A percentile compares a stretch with the other conserved stretches of the same genome.
Conservation (phyloP, 30 jellyfish, hydroid and myxozoan genomes). For the Catostylus mosaicus region DNA sequence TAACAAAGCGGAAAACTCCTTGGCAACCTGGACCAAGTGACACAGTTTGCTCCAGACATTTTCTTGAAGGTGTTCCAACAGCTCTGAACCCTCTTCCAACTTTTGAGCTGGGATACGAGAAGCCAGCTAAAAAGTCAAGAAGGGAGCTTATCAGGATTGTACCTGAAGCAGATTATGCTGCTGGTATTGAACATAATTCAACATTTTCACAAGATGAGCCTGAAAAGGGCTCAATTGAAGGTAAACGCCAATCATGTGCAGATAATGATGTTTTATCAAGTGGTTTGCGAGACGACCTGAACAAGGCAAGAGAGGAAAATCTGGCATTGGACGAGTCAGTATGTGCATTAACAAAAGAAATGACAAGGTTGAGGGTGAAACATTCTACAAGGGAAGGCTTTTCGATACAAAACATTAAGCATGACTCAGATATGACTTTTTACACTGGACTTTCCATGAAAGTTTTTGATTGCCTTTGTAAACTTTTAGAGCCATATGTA, state of each 20-base stretch:
- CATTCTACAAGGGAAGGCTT: background rate
- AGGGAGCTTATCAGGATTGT: background rate
- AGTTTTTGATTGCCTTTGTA: too few relatives aligned
- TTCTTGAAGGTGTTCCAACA: conserved; percentile 18
- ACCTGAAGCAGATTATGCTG: background rate
- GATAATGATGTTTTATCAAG: background rate
- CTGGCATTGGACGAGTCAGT: too few relatives aligned
- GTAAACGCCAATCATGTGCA: too few relatives aligned
- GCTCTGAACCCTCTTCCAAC: conserved; percentile 9
- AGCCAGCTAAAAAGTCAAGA: background rate
- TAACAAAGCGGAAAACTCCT: conserved; percentile 14
- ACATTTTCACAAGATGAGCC: background rate
- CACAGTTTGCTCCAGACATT: conserved; percentile 19
- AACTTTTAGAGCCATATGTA: background rate
- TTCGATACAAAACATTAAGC: background rate
- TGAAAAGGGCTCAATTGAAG: background rate
- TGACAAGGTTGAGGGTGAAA: too few relatives aligned
- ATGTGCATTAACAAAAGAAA: too few relatives aligned
- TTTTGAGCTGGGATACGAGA: conserved; percentile 14
- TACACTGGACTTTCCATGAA: too few relatives aligned
- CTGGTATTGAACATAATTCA: too few relatives aligned
- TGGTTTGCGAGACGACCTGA: background rate
- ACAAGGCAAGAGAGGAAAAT: background rate
- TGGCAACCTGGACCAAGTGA: conserved; percentile 20
- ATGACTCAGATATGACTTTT: background rate